Evolutionary conservation across 2,113 vertebrate genomes (phyloP), one percentile per base, ranked within the genome.

Genomic region (Ceyx melanurus): DNA sequence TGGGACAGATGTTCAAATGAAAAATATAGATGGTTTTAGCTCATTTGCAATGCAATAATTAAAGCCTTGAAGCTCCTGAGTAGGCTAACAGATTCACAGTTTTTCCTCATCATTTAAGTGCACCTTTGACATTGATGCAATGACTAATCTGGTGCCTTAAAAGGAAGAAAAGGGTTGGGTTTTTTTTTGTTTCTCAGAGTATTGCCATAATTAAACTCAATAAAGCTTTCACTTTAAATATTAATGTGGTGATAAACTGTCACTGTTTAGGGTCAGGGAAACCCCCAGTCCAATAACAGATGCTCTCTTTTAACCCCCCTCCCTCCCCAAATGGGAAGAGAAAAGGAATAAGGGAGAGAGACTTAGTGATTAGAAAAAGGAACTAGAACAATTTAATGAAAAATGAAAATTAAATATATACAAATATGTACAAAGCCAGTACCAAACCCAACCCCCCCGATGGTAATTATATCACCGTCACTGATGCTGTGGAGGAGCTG

Each of bases 191-290:
- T 83, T 15, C 31, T 90, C 29, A 60, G 26, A 61, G 58, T 71
- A 92, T 82, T 92, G 66, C 19, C 22, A 17, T 77, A 94, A 91
- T 86, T 96, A 90, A 93, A 78, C 11, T 31, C 1, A 92, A 54
- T 89, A 80, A 94, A 96, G n/a, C 15, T 91, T 93, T 93, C 46
- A 33, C 15, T n/a, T 28, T 82, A 90, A 21, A 80, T 93, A 85
- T 79, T 90, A 87, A 79, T 21, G 79, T 56, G 15, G 35, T 60
- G 56, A 61, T 64, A 93, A 46, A 83, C 92, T 37, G 37, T 37
- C 37, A 37, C 37, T 37, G 10, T 37, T 37, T 37, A 37, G 37
- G 37, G 10, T 37, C 37, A 37, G 37, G 37, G 37, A 37, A 37
- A 37, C 37, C 37, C 37, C 37, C 37, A 37, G 37, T 37, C 37